Percentiles rank a stretch among this genome's conserved stretches.
Evolutionary conservation across 2,113 vertebrate species (phyloP).

Genomic region (Dascyllus trimaculatus): DNA sequence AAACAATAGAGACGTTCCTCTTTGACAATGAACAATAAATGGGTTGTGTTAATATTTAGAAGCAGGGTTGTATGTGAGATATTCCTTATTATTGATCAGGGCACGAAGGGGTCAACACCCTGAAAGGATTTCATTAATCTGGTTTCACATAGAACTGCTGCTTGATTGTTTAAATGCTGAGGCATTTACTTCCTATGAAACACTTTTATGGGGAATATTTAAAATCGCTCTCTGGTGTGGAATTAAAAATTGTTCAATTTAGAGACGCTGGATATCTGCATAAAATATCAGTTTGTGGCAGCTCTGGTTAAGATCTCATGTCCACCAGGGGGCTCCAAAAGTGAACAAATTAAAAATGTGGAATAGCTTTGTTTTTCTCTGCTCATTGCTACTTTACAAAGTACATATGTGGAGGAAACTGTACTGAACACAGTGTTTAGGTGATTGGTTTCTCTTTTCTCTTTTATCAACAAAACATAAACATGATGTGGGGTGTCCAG

Average conservation of each 20-base stretch:
- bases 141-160: too few relatives aligned
- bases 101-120: too few relatives aligned
- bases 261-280: background rate
- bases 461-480: background rate
- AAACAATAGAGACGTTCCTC: too few relatives aligned
- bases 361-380: background rate
- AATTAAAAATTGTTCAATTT: background rate
- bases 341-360: constrained; percentile 40
- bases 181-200: too few relatives aligned
- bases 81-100: background rate
- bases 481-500: background rate
- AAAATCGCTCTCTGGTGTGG: background rate
- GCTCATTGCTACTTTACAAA: background rate
- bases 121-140: too few relatives aligned
- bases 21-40: too few relatives aligned
- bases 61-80: background rate
- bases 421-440: background rate
- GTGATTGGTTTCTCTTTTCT: background rate
- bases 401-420: background rate
- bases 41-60: background rate
- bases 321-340: constrained; percentile 67
- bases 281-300: background rate
- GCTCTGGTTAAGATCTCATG: background rate
- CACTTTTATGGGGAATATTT: too few relatives aligned
- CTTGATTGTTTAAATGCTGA: too few relatives aligned